Conservation (phyloP, 2,888 invertebrate species). For the Mimumesa dahlbomi region DNA sequence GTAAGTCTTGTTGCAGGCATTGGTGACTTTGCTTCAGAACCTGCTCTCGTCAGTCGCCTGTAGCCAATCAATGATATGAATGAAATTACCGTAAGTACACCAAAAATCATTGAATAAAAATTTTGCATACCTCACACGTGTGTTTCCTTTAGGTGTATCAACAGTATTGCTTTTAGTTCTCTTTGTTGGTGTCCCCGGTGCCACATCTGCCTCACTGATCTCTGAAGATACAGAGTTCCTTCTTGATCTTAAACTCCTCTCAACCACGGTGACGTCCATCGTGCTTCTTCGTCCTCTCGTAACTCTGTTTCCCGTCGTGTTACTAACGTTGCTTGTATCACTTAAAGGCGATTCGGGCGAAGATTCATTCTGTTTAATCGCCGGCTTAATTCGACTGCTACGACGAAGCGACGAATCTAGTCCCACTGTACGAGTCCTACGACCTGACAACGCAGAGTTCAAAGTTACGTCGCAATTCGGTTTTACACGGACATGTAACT, state of each 20-base stretch:
- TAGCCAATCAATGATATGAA: no score
- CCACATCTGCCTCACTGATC: conserved; percentile 51
- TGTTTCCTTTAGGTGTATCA: conserved; percentile 6
- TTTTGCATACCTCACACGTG: conserved; percentile 34
- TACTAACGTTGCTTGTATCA: conserved; percentile 37
- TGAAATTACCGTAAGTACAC: no score
- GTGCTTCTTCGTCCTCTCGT: conserved; percentile 46
- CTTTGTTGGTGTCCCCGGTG: conserved; percentile 42
- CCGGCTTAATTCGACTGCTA: conserved; percentile 61
- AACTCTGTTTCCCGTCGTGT: conserved; percentile 14
- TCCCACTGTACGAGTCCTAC: conserved; percentile 45
- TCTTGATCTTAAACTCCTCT: conserved; percentile 50
- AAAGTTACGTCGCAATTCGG: not conserved
- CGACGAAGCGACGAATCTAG: conserved; percentile 68
- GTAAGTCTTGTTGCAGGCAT: conserved; percentile 56
- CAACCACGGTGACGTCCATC: conserved; percentile 30
- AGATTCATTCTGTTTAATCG: conserved; percentile 44
- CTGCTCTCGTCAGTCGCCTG: conserved; percentile 62
- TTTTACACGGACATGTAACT: not conserved
- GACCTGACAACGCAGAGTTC: conserved; percentile 39
- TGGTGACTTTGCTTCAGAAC: conserved; percentile 71
- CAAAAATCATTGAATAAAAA: not conserved
- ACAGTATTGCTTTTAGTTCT: conserved; percentile 16
- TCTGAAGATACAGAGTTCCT: conserved; percentile 61
- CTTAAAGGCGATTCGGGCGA: conserved; percentile 61